Conservation (phyloP, 2,888 invertebrate species). For the Elegia similella region DNA sequence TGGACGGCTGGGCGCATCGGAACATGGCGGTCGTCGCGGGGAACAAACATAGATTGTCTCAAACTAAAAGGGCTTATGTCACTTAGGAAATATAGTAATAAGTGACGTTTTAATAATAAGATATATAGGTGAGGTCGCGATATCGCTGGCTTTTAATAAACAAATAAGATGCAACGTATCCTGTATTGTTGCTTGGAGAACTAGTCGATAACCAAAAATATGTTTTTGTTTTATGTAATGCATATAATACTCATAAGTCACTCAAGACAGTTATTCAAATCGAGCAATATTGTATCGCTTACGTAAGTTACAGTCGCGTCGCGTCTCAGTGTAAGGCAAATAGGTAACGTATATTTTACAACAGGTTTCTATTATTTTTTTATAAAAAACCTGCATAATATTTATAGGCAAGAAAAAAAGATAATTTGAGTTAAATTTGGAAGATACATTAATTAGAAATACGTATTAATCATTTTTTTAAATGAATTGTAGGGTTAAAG, state of each 20-base stretch:
- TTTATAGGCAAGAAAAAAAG: too few species aligned
- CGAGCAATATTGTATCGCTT: background rate
- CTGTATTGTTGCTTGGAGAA: slow-evolving; percentile 15
- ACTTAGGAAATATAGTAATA: too few species aligned
- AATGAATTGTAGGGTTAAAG: too few species aligned
- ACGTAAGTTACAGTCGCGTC: background rate
- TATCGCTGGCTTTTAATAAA: slow-evolving; percentile 70
- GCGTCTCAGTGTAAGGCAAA: background rate
- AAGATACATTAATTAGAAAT: too few species aligned
- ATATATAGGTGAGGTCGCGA: slow-evolving; percentile 44
- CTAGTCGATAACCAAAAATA: background rate
- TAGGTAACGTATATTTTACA: background rate
- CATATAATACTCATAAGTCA: too few species aligned
- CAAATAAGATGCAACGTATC: slow-evolving; percentile 61
- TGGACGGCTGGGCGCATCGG: slow-evolving; percentile 50
- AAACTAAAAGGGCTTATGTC: too few species aligned
- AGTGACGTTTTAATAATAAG: too few species aligned
- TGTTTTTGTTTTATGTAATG: background rate
- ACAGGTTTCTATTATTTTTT: too few species aligned
- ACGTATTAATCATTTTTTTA: too few species aligned
- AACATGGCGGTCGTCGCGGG: slow-evolving; percentile 65
- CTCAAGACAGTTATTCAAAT: background rate
- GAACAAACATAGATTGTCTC: slow-evolving; percentile 59
- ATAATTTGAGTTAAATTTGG: too few species aligned
- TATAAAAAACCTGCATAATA: too few species aligned